Evolutionary conservation across 2,888 invertebrate species (phyloP).

Genomic region (Microplitis deprimator): DNA sequence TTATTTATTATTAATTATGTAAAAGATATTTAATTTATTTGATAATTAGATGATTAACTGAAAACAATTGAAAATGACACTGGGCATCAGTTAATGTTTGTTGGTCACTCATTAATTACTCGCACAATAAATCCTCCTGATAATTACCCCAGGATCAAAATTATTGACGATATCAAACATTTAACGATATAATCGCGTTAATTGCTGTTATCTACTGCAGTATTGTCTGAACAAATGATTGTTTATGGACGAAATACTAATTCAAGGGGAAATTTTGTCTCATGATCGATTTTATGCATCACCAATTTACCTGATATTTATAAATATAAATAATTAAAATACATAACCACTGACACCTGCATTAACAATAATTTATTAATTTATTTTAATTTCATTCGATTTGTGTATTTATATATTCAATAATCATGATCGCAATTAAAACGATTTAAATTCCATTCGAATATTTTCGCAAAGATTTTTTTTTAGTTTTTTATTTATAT

Average conservation of each 20-base stretch:
- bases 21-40: constrained; percentile 8
- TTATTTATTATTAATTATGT: not conserved
- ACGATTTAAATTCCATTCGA: constrained; percentile 13
- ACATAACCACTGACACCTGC: not conserved
- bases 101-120: constrained; percentile 59
- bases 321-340: not conserved
- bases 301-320: not conserved
- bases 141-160: constrained; percentile 60
- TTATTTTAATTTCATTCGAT: not conserved
- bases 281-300: constrained; percentile 11
- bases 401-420: not conserved
- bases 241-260: constrained; percentile 23
- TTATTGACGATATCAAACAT: constrained; percentile 62
- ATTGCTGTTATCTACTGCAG: constrained; percentile 51
- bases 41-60: not conserved
- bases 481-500: not conserved
- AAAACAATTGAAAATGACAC: constrained; percentile 16
- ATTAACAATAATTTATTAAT: not conserved
- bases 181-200: constrained; percentile 63
- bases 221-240: constrained; percentile 15
- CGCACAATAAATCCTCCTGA: constrained; percentile 60
- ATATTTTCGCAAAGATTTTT: not conserved
- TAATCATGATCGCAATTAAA: constrained; percentile 9
- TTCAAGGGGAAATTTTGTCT: not conserved
- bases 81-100: constrained; percentile 7